Percentiles rank a stretch among this genome's conserved stretches.
Evolutionary conservation across 2,888 invertebrate genomes (phyloP).

Genomic region (Pyrochroa serraticornis): DNA sequence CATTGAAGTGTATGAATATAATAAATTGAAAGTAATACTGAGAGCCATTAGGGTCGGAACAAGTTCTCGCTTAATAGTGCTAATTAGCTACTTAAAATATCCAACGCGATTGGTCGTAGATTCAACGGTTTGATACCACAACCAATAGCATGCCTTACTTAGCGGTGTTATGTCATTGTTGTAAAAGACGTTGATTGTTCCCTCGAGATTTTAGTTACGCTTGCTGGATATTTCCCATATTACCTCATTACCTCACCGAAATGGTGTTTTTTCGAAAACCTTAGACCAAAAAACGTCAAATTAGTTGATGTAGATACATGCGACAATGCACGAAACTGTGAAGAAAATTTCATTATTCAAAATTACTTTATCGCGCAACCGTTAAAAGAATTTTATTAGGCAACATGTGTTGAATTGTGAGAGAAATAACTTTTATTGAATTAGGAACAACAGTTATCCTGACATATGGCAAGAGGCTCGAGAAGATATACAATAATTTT

Average conservation of each 20-base stretch:
- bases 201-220: conserved; percentile 12
- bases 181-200: conserved; percentile 19
- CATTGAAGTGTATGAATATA: background rate
- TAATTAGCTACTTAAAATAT: conserved; percentile 26
- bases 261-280: too few species aligned
- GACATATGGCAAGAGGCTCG: too few species aligned
- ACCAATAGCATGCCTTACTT: conserved; percentile 23
- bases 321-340: too few species aligned
- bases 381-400: too few species aligned
- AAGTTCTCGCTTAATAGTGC: conserved; percentile 23
- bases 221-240: conserved; percentile 20
- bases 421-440: too few species aligned
- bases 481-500: too few species aligned
- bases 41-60: conserved; percentile 17
- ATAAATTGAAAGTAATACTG: conserved; percentile 13
- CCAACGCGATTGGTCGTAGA: conserved; percentile 18
- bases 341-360: too few species aligned
- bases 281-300: too few species aligned
- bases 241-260: background rate
- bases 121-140: conserved; percentile 8
- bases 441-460: too few species aligned
- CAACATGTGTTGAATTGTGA: too few species aligned
- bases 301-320: too few species aligned
- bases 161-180: conserved; percentile 12
- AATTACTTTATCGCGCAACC: too few species aligned